Evolutionary conservation across 2,888 invertebrate species (phyloP).

Genomic region (Lycophotia porphyrea): DNA sequence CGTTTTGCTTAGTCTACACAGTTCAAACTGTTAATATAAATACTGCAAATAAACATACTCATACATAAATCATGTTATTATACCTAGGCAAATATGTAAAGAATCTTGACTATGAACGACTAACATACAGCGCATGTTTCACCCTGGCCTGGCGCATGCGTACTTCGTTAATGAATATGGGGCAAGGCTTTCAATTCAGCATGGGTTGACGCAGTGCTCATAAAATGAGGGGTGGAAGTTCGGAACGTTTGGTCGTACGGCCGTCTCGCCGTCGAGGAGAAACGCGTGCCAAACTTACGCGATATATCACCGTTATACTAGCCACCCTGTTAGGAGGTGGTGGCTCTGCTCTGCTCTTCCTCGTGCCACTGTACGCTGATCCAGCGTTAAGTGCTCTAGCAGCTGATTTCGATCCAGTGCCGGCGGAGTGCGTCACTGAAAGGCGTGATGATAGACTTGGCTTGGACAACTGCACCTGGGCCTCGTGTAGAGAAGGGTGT

Average conservation of each 20-base stretch:
- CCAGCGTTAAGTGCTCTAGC: conserved; percentile 91
- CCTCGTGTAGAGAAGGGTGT: conserved; percentile 95
- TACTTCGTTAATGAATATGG: conserved; percentile 57
- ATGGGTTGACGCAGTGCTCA: conserved; percentile 87
- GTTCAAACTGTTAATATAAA: too few species aligned
- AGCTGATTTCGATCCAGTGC: conserved; percentile 93
- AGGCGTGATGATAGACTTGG: conserved; percentile 93
- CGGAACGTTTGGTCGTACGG: conserved; percentile 85
- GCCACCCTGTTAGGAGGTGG: conserved; percentile 87
- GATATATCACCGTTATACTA: conserved; percentile 85
- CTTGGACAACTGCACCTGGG: conserved; percentile 94
- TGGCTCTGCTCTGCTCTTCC: conserved; percentile 86
- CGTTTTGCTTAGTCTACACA: too few species aligned
- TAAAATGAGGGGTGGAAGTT: conserved; percentile 88
- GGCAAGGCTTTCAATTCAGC: conserved; percentile 76
- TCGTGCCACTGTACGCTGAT: conserved; percentile 88
- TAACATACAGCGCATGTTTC: conserved; percentile 75
- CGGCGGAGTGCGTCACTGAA: conserved; percentile 93
- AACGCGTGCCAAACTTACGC: conserved; percentile 84
- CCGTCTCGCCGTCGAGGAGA: conserved; percentile 83
- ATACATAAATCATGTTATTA: neutral
- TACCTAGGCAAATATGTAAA: neutral
- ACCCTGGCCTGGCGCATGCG: conserved; percentile 72
- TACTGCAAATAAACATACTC: neutral
- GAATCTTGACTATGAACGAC: conserved; percentile 24